A percentile compares a stretch with the other conserved stretches of the same genome.
These are phyloP conservation scores for Scyliorhinus canicula DNA, from an alignment of 2,797 vertebrate genomes.

Conservation along the genomic window DNA sequence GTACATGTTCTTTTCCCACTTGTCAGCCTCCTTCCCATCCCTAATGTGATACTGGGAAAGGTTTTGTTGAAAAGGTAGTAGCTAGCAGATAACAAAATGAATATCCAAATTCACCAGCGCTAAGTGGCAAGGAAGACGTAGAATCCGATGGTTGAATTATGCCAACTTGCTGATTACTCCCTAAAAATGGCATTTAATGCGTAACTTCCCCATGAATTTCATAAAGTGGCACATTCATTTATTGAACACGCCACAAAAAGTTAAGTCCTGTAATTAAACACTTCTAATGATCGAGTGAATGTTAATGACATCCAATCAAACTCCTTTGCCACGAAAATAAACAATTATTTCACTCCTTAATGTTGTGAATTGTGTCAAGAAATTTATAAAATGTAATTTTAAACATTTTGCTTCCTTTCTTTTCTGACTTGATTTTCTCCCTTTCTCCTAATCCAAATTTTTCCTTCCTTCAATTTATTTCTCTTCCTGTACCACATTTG, in stretches of 20 bases:
- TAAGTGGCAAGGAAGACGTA: not conserved
- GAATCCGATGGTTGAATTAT: not conserved
- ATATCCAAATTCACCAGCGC: not conserved
- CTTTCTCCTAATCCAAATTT: not conserved
- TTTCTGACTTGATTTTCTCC: not conserved
- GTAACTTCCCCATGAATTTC: not conserved
- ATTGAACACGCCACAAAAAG: not conserved
- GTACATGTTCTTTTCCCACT: not conserved
- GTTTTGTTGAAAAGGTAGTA: not conserved
- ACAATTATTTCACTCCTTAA: not conserved
- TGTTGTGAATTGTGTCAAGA: not conserved
- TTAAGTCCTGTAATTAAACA: not conserved
- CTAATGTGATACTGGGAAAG: not conserved
- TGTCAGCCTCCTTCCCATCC: not conserved
- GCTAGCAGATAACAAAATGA: not conserved
- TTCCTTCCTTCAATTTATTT: not conserved
- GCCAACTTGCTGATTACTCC: no score
- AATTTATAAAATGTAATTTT: no score
- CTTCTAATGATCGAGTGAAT: not conserved
- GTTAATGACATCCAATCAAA: not conserved
- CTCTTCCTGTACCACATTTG: not conserved
- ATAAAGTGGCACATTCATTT: not conserved
- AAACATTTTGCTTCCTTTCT: not conserved
- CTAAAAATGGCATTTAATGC: not conserved
- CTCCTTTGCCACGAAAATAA: not conserved